Evolutionary conservation across 2,888 invertebrate genomes (phyloP), one percentile per base, ranked within the genome.

Genomic region (Tetranychus truncatus): DNA sequence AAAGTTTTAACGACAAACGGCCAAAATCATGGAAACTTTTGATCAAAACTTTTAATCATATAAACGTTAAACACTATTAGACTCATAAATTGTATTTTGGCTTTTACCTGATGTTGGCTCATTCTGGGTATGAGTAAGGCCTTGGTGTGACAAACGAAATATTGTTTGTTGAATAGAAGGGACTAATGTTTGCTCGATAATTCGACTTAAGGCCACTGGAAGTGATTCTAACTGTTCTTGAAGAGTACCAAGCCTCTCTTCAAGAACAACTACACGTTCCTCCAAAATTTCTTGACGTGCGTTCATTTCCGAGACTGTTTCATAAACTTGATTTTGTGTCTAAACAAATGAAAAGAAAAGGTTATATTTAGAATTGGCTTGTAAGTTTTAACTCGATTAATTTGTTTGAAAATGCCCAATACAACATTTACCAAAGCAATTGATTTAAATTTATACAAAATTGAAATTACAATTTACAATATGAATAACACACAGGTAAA

Each of bases 251-350:
- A 96, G 85, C 84, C 93, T 93, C 82, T 94, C 93, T 85, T 97
- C 96, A 83, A 99, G 88, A 81, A 90, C 89, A 79, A 90, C 89
- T 81, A 97, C 87, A 81, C 95, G 88, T 84, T 95, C 93, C 84
- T 97, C 96, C 80, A 97, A 87, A 74, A 89, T 88, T 83, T 94
- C 92, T 84, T 96, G 95, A 75, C 95, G 89, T 77, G 90, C 89
- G 82, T 93, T 93, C 91, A 97, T 92, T 81, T 97, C 97, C 76
- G 95, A 92, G 79, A 99, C 95, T 81, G 96, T 91, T 85, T 96
- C 97, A 84, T 96, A 96, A 80, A 97, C 95, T 75, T 93, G 93
- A 82, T 93, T 94, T 86, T 96, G 95, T 79, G 95, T 96, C 96
- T 97, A 87, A 34, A 34, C 5, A 34, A 86, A 81, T 86, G 82